These are phyloP conservation scores for Eretmocerus hayati DNA, from an alignment of 2,888 invertebrate species.

Conservation along the genomic window DNA sequence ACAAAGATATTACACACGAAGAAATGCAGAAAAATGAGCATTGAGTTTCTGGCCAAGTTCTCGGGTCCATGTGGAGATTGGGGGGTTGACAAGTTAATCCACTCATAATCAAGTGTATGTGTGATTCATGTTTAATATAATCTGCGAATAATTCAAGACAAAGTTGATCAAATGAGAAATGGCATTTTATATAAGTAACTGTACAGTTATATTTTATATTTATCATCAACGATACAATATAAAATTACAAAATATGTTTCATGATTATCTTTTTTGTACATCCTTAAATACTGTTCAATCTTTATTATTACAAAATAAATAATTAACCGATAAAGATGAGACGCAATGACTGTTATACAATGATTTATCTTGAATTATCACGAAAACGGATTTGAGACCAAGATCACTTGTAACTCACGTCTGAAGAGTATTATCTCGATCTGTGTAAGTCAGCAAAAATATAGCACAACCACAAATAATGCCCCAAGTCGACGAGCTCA, in stretches of 20 bases:
- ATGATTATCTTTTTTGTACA: background rate
- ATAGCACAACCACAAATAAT: slow-evolving; percentile 12
- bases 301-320: background rate
- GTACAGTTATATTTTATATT: background rate
- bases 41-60: too few relatives aligned
- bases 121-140: too few relatives aligned
- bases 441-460: slow-evolving; percentile 12
- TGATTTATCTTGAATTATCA: background rate
- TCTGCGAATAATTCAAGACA: too few relatives aligned
- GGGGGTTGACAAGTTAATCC: too few relatives aligned
- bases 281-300: slow-evolving; percentile 2
- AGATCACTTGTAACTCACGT: background rate
- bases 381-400: background rate
- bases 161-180: too few relatives aligned
- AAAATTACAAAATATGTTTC: background rate
- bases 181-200: background rate
- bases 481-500: slow-evolving; percentile 12
- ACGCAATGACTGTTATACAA: background rate
- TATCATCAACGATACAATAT: background rate
- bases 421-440: slow-evolving; percentile 6
- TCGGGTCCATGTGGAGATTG: too few relatives aligned
- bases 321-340: background rate
- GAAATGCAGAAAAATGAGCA: too few relatives aligned
- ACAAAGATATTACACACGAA: too few relatives aligned
- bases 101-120: too few relatives aligned